Base-by-base conservation (phyloP, 1,140 invertebrate species). In the Bombus soroeensis region DNA sequence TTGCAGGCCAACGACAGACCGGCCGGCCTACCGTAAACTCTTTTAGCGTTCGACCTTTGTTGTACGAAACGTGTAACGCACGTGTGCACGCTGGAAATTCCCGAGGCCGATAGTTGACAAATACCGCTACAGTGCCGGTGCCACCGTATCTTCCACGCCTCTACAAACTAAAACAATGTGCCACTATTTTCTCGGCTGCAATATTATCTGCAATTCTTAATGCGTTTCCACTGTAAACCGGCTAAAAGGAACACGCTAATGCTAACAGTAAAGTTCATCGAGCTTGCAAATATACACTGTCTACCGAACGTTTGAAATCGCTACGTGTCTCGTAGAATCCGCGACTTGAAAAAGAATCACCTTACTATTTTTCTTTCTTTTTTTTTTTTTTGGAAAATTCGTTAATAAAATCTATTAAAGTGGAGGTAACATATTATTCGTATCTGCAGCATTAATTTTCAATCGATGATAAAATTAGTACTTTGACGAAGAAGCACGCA, bases 1-100 rank as follows among this genome's bases (percentile, higher is more conserved):
- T 43, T 43, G 28, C 18, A 10, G 68, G 82, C 82, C 76, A 77
- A 86, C 59, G 32, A 41, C 37, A 39, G 59, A 37, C 71, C 39
- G 57, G 41, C 47, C 53, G 22, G 64, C 12, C 66, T 64, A 82
- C 64, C 83, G 75, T 87, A 87, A 83, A 87, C 74, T 64, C 72
- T 85, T 70, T 37, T 47, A 68, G 80, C 59, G n/a, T 76, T 77
- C 59, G 71, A 77, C 79, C 83, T 86, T 88, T 88, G 81, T 90
- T 88, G 82, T 90, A 90, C 41, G 62, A 80, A 90, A 85, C 80
- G 70, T 89, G 88, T 79, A 78, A 85, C 79, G 53, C 89, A 90
- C 81, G 81, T 88, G 87, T 87, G 89, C 81, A 71, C 74, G 66
- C 83, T 78, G 77, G 57, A 81, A 83, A 77, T 66, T 82, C 64